phyloP scores from a whole-genome alignment of 2,888 invertebrate species.

The Conus canariensis region DNA sequence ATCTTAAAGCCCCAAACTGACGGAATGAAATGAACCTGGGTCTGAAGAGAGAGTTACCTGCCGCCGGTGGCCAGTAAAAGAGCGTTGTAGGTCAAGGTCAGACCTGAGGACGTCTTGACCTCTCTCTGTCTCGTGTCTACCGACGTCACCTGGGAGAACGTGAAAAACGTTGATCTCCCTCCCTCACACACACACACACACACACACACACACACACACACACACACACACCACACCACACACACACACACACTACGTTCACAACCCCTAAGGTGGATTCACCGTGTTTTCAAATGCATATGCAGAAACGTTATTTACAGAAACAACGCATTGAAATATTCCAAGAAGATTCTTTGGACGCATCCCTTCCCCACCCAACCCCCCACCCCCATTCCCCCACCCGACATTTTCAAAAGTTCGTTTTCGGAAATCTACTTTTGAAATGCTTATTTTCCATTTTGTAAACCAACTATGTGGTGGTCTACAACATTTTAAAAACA shows the following conservation, averaged over 20 bases:
- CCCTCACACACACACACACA: neutral
- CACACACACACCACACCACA: neutral
- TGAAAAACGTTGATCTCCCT: too few species aligned
- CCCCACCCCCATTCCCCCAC: too few species aligned
- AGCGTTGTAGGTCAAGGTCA: constrained; percentile 85
- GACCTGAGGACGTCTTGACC: constrained; percentile 86
- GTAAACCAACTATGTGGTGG: too few species aligned
- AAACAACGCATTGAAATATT: too few species aligned
- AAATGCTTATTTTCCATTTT: too few species aligned
- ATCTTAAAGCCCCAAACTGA: too few species aligned
- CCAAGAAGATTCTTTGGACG: constrained; percentile 64
- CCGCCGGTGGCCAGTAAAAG: constrained; percentile 92
- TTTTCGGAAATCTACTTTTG: too few species aligned
- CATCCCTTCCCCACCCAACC: constrained; percentile 81
- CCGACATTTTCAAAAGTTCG: too few species aligned
- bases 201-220: constrained; percentile 14
- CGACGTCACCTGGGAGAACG: constrained; percentile 56
- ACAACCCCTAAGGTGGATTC: constrained; percentile 62
- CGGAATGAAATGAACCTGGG: too few species aligned
- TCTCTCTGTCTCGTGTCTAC: constrained; percentile 84
- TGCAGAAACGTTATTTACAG: too few species aligned
- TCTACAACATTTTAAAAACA: constrained; percentile 9
- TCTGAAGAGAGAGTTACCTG: constrained; percentile 67
- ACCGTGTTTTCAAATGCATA: too few species aligned
- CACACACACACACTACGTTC: constrained; percentile 63